Evolutionary conservation across 2,113 vertebrate species (phyloP), one percentile per base, ranked within the genome.

Genomic region (Setophaga kirtlandii): DNA sequence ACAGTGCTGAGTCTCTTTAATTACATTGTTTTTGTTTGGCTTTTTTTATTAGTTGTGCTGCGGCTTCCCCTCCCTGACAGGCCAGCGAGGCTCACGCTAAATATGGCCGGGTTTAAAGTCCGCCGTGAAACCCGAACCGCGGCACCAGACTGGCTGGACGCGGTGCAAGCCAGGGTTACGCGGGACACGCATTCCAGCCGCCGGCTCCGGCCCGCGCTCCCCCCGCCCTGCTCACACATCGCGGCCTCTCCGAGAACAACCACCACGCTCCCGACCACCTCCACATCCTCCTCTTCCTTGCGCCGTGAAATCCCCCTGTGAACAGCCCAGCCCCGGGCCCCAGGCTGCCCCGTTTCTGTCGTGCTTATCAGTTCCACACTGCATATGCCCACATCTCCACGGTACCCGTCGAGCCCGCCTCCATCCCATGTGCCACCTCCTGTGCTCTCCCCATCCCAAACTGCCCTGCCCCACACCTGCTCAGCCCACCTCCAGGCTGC

Each of bases 81-180:
- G 80, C 95, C 89, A 4, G 96, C 12, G 55, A 73, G 95, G 97
- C 96, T 76, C 97, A 97, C 97, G 97, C 98, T 99, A 99, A 98
- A 99, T 99, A 98, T 98, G 98, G 98, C 98, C 95, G 97, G 97
- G 98, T 98, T 98, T 98, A 94, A 95, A 88, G 96, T 70, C 93
- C 70, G 62, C 84, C 44, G 91, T 98, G 98, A 99, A 99, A 99
- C 97, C 97, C 97, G 98, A 99, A 96, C 97, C 98, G 97, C 98
- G 98, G 98, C 98, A 99, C 98, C 98, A 99, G 98, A 98, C 98
- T 98, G 99, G 98, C 99, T 99, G 98, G 98, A 98, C 97, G 95
- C 96, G 96, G 98, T 35, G 95, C 96, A 97, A 95, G 94, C 96
- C 96, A 96, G 97, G 97, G 96, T 97, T 98, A 98, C 94, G 68